Evolutionary conservation across 2,113 vertebrate species (phyloP).

Genomic region (Heterotilapia buettikoferi): DNA sequence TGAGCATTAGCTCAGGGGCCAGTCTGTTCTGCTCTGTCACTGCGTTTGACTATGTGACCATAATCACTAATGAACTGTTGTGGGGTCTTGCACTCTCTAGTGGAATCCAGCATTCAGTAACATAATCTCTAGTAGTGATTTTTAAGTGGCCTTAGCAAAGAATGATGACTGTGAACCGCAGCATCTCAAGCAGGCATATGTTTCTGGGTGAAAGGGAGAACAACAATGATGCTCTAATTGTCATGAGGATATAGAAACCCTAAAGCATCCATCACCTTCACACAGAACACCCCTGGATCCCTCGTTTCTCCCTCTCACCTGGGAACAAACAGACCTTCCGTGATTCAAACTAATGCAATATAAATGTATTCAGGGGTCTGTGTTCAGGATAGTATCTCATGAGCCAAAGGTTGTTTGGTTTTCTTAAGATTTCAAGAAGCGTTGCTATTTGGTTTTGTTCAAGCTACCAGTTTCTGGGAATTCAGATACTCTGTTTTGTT

Average conservation of each 20-base stretch:
- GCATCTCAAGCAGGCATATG: slow-evolving; percentile 12
- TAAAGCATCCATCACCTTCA: slow-evolving; percentile 52
- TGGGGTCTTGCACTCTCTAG: not conserved
- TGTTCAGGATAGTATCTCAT: not conserved
- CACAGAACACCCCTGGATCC: slow-evolving; percentile 15
- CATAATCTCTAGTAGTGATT: slow-evolving; percentile 15
- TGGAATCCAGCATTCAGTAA: slow-evolving; percentile 8
- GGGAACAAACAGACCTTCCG: slow-evolving; percentile 12
- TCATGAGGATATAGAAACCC: slow-evolving; percentile 30
- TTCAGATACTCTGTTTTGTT: not conserved
- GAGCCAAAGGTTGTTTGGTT: not conserved
- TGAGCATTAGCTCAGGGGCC: not conserved
- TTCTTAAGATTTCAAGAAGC: not conserved
- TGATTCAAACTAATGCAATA: not conserved
- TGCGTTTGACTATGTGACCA: slow-evolving; percentile 31
- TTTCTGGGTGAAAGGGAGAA: slow-evolving; percentile 1
- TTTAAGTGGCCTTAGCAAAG: slow-evolving; percentile 37
- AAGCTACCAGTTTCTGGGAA: not conserved
- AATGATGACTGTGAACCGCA: slow-evolving; percentile 36
- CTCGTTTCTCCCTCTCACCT: not conserved
- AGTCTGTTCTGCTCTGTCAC: slow-evolving; percentile 24
- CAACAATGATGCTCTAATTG: slow-evolving; percentile 35
- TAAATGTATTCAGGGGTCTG: not conserved
- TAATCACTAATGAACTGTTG: slow-evolving; percentile 1
- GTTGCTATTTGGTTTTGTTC: not conserved